Percentiles rank a stretch among this genome's conserved stretches.
Conservation (phyloP, 1,140 invertebrate genomes). For the Drosophila melanica region DNA sequence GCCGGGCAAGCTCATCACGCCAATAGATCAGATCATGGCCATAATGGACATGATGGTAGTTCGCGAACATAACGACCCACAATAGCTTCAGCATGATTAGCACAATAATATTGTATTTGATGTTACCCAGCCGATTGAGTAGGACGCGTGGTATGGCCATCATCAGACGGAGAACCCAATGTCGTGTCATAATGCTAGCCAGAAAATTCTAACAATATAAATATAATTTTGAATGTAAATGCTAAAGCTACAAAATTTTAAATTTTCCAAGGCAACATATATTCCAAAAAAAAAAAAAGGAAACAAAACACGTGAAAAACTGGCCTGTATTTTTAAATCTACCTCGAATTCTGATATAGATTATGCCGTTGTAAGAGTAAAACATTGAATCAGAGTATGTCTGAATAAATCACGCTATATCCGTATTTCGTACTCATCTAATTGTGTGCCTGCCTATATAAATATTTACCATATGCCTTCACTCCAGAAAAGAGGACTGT, state of each 20-base stretch:
- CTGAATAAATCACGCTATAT: no score
- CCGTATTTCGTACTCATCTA: no score
- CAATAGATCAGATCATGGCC: conserved; percentile 55
- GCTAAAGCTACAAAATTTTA: conserved; percentile 7
- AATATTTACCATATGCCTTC: no score
- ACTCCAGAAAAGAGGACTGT: background rate
- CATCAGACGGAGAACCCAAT: conserved; percentile 27
- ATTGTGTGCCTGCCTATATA: no score
- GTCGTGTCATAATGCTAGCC: conserved; percentile 14
- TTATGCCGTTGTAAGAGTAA: background rate
- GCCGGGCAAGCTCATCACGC: conserved; percentile 29
- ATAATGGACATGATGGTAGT: conserved; percentile 46
- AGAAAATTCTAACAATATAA: conserved; percentile 2
- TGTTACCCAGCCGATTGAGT: background rate
- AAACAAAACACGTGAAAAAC: no score
- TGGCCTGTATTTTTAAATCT: no score
- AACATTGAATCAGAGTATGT: no score
- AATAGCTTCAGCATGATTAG: conserved; percentile 45
- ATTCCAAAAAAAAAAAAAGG: conserved; percentile 4
- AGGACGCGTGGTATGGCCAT: conserved; percentile 2
- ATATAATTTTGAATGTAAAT: conserved; percentile 32
- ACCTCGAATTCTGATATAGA: no score
- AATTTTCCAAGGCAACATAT: background rate
- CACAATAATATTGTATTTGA: conserved; percentile 45
- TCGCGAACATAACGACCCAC: conserved; percentile 30